phyloP scores from a whole-genome alignment of 2,797 vertebrate genomes.

The Helarctos malayanus region DNA sequence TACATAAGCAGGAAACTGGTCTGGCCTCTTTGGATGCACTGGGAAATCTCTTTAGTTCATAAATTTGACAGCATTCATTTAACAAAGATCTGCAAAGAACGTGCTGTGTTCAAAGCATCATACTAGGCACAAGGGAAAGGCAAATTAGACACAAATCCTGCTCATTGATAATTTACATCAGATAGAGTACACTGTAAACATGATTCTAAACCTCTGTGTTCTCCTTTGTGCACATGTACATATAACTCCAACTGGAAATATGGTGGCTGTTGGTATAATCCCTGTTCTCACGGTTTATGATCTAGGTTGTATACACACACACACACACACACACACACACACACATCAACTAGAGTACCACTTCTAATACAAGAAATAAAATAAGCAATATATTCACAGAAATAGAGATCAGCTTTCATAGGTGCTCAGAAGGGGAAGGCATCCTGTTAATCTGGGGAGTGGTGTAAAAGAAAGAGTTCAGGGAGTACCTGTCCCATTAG shows the following conservation, averaged over 20 bases:
- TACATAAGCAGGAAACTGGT: background rate
- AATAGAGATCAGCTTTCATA: background rate
- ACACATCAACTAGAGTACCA: background rate
- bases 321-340: background rate
- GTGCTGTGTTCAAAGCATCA: background rate
- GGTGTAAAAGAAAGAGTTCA: background rate
- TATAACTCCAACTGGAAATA: background rate
- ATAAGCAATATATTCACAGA: background rate
- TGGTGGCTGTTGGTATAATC: background rate
- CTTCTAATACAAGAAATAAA: background rate
- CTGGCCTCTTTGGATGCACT: background rate
- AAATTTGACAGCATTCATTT: background rate
- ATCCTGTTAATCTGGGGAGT: background rate
- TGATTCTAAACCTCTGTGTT: background rate
- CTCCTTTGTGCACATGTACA: background rate
- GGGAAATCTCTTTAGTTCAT: background rate
- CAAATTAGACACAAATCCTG: background rate
- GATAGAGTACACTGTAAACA: background rate
- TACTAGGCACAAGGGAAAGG: background rate
- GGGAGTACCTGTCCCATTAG: background rate
- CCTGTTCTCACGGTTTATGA: rapidly evolving
- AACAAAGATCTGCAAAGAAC: slow-evolving; percentile 43
- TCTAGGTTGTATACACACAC: background rate
- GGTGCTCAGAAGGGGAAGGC: background rate
- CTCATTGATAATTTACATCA: background rate